Conservation (phyloP, 2,888 invertebrate genomes). For the Pristionchus maxplancki region DNA sequence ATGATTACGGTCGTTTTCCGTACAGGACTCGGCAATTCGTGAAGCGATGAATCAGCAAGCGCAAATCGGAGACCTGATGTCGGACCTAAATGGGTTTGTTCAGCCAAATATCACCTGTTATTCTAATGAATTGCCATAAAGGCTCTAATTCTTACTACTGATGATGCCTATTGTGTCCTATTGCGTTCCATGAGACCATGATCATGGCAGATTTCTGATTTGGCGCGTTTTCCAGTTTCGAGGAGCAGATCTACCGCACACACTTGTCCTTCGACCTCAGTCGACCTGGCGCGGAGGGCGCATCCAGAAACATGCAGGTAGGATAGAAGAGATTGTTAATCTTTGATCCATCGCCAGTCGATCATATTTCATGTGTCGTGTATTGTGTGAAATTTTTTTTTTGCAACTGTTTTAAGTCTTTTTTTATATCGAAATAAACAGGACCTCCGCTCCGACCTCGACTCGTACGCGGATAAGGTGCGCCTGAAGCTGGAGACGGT, state of each 20-base stretch:
- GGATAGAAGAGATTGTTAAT: neutral
- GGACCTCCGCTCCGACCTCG: constrained; percentile 64
- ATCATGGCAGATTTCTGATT: neutral
- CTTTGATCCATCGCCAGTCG: neutral
- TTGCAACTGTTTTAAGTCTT: too few species aligned
- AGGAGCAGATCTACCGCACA: constrained; percentile 60
- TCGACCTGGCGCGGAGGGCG: constrained; percentile 58
- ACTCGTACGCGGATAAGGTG: constrained; percentile 63
- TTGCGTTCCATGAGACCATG: too few species aligned
- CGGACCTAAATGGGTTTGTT: constrained; percentile 34
- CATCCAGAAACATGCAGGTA: constrained; percentile 62
- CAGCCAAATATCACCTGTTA: too few species aligned
- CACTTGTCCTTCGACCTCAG: constrained; percentile 62
- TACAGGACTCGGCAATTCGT: constrained; percentile 49
- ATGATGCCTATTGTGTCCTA: neutral
- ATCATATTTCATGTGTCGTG: neutral
- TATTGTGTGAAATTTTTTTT: neutral
- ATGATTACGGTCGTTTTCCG: constrained; percentile 14
- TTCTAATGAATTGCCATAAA: neutral
- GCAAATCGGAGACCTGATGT: constrained; percentile 44
- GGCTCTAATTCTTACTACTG: neutral
- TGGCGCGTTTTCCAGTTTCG: constrained; percentile 52
- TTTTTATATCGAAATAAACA: too few species aligned
- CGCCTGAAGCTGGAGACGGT: constrained; percentile 62
- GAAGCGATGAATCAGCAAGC: constrained; percentile 52